Base-by-base conservation (phyloP, 2,797 vertebrate genomes). In the Eulemur albifrons region DNA sequence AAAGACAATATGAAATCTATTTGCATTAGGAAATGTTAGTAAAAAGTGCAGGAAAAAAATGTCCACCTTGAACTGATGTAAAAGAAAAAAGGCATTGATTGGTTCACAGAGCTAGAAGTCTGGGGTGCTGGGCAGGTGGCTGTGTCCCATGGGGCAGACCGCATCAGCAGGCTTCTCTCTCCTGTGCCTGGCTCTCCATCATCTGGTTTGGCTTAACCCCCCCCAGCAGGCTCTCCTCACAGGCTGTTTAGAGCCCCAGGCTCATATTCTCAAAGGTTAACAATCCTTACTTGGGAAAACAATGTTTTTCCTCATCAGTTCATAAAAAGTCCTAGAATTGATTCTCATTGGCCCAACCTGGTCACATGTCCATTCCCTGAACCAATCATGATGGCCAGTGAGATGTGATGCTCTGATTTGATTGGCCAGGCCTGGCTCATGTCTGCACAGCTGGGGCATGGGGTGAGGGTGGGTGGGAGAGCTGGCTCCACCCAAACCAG, bases 141-240 rank as follows among this genome's bases (percentile, higher is more conserved):
- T 21, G 8, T 0, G 1, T 45, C 48, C 38, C 0, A 5, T 14
- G 32, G 35, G 3, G 0, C 23, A 0, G 17, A 5, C 48, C 8
- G 1, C 2, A 0, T 11, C 45, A 4, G 4, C 18, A 1, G 23
- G 35, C 0, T 2, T 12, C 70, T 18, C 27, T 38, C 7, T 1
- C 4, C 7, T 0, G 0, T 11, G 43, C 23, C 57, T 23, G 54
- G 38, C n/a, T 8, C 70, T 52, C 38, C 1, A 1, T 40, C n/a
- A 0, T 9, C 45, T 5, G 21, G 30, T 20, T 5, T 75, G 65
- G 11, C 30, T 20, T 32, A 15, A 2, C 1, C 21, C 32, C 32
- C 27, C 13, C 7, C 0, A 0, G 14, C 50, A 27, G 23, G 14
- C 7, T 10, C 17, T 20, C 27, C 32, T 35, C 9, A 0, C 2